phyloP scores from a whole-genome alignment of 2,888 invertebrate species.

The Leucophenga montana region DNA sequence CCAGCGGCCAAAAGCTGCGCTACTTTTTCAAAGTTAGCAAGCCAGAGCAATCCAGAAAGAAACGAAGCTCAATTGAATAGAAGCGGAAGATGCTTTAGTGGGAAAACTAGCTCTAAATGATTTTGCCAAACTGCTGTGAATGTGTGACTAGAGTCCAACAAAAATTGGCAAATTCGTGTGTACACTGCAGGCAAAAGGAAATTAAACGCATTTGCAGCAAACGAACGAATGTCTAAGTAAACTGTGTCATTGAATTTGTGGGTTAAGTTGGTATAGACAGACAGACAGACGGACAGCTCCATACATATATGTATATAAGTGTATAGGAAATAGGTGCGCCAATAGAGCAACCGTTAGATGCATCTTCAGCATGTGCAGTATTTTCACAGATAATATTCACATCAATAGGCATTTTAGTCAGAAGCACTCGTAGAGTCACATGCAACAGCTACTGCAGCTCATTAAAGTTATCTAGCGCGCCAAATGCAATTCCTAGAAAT shows the following conservation, averaged over 20 bases:
- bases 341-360: conserved; percentile 50
- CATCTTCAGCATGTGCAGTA: not conserved
- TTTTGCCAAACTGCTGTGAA: too few relatives aligned
- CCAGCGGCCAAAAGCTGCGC: conserved; percentile 25
- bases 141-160: too few relatives aligned
- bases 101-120: not conserved
- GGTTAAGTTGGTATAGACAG: conserved; percentile 41
- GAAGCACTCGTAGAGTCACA: too few relatives aligned
- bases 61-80: not conserved
- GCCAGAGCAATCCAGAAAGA: not conserved
- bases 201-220: not conserved
- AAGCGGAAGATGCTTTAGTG: not conserved
- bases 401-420: not conserved
- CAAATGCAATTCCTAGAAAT: not conserved
- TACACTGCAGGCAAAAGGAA: too few relatives aligned
- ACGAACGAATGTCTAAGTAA: conserved; percentile 23
- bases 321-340: conserved; percentile 50
- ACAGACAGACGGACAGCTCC: too few relatives aligned
- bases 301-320: conserved; percentile 1
- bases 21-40: conserved; percentile 9
- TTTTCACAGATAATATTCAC: not conserved
- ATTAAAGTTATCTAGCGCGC: conserved; percentile 12
- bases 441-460: conserved; percentile 28
- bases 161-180: too few relatives aligned
- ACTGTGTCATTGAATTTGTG: conserved; percentile 52